These are phyloP conservation scores for Peucedramus taeniatus DNA, from an alignment of 2,113 vertebrate genomes.

Conservation along the genomic window DNA sequence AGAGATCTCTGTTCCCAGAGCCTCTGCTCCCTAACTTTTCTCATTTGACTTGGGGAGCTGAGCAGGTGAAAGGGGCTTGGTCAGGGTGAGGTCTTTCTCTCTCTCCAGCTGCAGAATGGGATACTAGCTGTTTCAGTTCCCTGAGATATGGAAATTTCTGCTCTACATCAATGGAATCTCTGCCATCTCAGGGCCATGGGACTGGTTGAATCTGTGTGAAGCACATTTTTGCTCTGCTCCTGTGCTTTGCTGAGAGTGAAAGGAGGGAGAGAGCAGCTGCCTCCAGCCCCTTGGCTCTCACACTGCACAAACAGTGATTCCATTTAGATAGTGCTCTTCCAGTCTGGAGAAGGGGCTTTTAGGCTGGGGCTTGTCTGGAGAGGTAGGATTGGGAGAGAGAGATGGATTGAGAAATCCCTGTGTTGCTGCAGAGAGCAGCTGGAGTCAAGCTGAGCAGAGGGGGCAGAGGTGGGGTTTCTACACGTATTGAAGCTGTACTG, in stretches of 20 bases:
- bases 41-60: neutral
- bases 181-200: neutral
- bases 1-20: neutral
- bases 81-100: neutral
- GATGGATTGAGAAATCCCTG: neutral
- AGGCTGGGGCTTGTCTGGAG: neutral
- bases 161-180: neutral
- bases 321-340: neutral
- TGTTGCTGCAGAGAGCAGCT: neutral
- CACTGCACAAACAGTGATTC: neutral
- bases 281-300: neutral
- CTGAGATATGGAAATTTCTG: neutral
- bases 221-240: neutral
- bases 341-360: neutral
- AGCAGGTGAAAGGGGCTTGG: neutral
- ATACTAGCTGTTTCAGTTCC: neutral
- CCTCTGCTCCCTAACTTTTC: neutral
- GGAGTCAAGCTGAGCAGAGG: neutral
- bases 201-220: neutral
- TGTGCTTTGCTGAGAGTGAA: neutral
- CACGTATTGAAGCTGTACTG: neutral
- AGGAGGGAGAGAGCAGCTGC: neutral
- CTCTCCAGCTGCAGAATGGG: neutral
- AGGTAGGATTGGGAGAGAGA: neutral
- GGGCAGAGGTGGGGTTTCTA: neutral